A percentile compares a stretch with the other conserved stretches of the same genome.
These are phyloP conservation scores for Copidosoma aretas DNA, from an alignment of 2,888 invertebrate species.

Conservation along the genomic window DNA sequence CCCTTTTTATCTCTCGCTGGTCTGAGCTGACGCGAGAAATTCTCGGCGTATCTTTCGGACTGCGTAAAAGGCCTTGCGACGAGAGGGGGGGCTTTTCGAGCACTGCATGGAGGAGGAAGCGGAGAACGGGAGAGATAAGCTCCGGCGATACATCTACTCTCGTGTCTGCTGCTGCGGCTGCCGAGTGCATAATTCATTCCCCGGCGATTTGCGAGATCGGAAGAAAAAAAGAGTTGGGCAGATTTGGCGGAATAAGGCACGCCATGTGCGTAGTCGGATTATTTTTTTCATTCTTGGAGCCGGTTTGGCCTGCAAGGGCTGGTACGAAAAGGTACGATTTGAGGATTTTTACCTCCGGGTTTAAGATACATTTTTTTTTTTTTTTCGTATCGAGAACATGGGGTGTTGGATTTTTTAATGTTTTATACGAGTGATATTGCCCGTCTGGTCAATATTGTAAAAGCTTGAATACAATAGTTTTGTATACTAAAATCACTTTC, in stretches of 20 bases:
- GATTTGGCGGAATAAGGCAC: neutral
- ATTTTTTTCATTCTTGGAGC: neutral
- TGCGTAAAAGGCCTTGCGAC: conserved; percentile 21
- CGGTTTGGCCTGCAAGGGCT: no score
- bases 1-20: conserved; percentile 11
- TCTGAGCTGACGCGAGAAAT: conserved; percentile 32
- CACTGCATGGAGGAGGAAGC: conserved; percentile 5
- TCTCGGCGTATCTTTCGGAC: conserved; percentile 33
- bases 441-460: no score
- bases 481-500: no score
- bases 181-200: conserved; percentile 29
- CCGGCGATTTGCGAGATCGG: conserved; percentile 26
- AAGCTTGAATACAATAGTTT: no score
- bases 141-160: conserved; percentile 23
- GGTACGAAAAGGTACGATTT: no score
- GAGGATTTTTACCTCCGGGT: no score
- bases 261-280: conserved; percentile 24
- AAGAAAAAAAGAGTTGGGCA: neutral
- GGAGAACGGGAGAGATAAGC: conserved; percentile 27
- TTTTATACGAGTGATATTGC: no score
- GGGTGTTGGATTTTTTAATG: no score
- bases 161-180: conserved; percentile 2
- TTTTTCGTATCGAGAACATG: no score
- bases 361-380: no score
- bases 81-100: neutral